These are phyloP conservation scores for Streblospio benedicti DNA, from an alignment of 1,140 invertebrate genomes.

Conservation along the genomic window DNA sequence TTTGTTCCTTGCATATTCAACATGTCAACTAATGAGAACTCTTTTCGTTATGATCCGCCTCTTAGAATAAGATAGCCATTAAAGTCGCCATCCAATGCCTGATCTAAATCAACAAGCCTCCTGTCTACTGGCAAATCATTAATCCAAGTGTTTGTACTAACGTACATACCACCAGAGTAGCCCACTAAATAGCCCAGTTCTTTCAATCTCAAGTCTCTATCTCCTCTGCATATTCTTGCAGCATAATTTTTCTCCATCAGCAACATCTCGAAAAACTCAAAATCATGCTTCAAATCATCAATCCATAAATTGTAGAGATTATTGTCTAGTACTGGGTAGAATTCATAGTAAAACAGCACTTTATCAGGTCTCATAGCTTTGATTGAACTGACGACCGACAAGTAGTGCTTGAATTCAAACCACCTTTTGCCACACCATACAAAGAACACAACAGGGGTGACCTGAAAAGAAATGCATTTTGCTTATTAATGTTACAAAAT, in stretches of 20 bases:
- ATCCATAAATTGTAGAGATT: constrained; percentile 13
- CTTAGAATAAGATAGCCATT: constrained; percentile 17
- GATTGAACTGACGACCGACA: constrained; percentile 9
- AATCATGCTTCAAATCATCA: constrained; percentile 14
- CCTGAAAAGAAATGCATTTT: background rate
- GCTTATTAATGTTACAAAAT: no score
- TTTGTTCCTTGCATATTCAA: no score
- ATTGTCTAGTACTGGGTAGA: constrained; percentile 4
- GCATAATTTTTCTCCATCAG: constrained; percentile 2
- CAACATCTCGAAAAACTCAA: constrained; percentile 5
- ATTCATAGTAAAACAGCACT: constrained; percentile 11
- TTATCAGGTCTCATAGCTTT: constrained; percentile 12
- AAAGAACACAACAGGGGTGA: constrained; percentile 10
- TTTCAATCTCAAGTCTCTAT: background rate
- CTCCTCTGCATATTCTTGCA: background rate
- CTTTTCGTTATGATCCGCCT: background rate
- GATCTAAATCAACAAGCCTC: constrained; percentile 9
- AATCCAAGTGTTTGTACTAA: constrained; percentile 16
- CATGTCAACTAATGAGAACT: no score
- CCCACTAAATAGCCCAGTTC: background rate
- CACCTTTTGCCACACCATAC: constrained; percentile 14
- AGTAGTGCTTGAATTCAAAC: constrained; percentile 19
- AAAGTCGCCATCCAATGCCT: background rate
- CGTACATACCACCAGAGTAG: constrained; percentile 10
- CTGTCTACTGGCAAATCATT: background rate